These are phyloP conservation scores for Heterodera filipjevi DNA, from an alignment of 2,888 invertebrate species.

Conservation along the genomic window DNA sequence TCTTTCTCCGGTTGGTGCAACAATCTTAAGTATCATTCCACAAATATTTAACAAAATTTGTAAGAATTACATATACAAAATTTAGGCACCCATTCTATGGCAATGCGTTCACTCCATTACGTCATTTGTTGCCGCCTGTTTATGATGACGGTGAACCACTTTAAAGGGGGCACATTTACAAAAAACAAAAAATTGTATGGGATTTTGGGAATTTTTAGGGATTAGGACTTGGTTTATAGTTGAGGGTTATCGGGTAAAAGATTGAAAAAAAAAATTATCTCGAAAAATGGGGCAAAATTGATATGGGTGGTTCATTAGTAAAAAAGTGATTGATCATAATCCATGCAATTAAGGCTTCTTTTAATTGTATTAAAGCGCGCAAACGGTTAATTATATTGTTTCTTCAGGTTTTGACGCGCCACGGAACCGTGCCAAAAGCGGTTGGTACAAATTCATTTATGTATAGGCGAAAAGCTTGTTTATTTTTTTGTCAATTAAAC, in stretches of 20 bases:
- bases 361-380: neutral
- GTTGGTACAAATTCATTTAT: constrained; percentile 65
- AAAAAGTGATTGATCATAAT: too few species aligned
- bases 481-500: neutral
- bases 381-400: too few species aligned
- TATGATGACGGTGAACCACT: constrained; percentile 77
- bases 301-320: too few species aligned
- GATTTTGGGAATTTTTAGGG: too few species aligned
- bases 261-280: too few species aligned
- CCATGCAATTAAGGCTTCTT: neutral
- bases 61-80: neutral
- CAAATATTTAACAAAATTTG: neutral
- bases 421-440: constrained; percentile 69
- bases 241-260: too few species aligned
- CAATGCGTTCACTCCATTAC: constrained; percentile 60
- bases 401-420: constrained; percentile 52
- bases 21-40: constrained; percentile 70
- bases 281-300: too few species aligned
- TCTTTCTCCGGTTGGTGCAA: constrained; percentile 88
- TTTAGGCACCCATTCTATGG: constrained; percentile 54
- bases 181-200: neutral
- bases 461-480: neutral
- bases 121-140: constrained; percentile 70
- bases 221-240: too few species aligned
- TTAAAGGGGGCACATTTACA: neutral